phyloP scores from a whole-genome alignment of 1,140 invertebrate genomes.

The Lasioglossum baleicum region DNA sequence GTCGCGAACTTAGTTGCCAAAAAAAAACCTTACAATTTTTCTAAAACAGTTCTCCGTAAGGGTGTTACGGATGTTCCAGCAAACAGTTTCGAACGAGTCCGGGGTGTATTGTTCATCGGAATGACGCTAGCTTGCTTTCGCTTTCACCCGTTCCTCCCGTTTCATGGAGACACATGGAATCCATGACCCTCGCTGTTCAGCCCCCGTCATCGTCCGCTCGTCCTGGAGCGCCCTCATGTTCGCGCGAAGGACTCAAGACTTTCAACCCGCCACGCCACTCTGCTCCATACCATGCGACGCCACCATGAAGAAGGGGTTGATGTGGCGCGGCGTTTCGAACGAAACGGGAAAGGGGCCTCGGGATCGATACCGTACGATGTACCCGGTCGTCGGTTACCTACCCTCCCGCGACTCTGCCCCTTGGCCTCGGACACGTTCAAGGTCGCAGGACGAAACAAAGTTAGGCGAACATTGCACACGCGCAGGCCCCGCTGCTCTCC shows the following conservation, averaged over 20 bases:
- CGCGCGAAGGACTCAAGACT: conserved; percentile 48
- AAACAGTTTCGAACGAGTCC: no score
- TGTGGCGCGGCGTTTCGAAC: conserved; percentile 24
- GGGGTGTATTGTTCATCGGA: no score
- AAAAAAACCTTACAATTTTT: no score
- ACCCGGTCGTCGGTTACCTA: not conserved
- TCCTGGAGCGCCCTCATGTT: conserved; percentile 5
- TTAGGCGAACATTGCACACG: conserved; percentile 25
- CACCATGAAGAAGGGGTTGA: conserved; percentile 33
- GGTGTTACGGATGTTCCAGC: no score
- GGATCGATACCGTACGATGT: conserved; percentile 52
- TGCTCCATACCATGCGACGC: no score
- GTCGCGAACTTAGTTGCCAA: no score
- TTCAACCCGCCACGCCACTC: conserved; percentile 32
- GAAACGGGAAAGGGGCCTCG: conserved; percentile 31
- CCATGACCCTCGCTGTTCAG: conserved; percentile 29
- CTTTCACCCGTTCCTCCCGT: not conserved
- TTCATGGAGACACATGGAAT: not conserved
- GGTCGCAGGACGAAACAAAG: conserved; percentile 8
- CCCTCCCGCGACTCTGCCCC: conserved; percentile 1
- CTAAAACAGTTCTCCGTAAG: no score
- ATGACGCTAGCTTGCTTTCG: not conserved
- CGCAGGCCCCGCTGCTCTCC: not conserved
- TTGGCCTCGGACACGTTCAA: conserved; percentile 26
- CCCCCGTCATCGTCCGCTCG: no score